phyloP scores from a whole-genome alignment of 2,888 invertebrate species.

The Thumatha senex region DNA sequence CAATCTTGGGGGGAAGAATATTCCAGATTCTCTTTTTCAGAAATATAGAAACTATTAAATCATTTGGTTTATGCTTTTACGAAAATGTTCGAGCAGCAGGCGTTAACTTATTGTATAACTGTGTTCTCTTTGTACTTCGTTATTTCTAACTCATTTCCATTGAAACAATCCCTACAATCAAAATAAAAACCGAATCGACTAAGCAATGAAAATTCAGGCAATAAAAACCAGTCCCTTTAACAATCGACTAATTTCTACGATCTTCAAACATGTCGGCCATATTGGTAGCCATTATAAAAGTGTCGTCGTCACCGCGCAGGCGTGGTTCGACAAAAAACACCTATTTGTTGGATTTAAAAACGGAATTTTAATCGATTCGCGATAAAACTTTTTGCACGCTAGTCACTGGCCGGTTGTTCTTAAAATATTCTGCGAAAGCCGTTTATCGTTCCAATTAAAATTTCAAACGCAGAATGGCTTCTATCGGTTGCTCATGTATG shows the following conservation, averaged over 20 bases:
- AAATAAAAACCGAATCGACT: constrained; percentile 3
- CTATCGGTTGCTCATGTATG: too few species aligned
- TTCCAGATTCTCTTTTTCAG: too few species aligned
- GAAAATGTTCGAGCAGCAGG: too few species aligned
- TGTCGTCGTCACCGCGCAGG: constrained; percentile 52
- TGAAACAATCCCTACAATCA: background rate
- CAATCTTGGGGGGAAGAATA: too few species aligned
- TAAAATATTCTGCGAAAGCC: constrained; percentile 62
- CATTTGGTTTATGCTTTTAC: too few species aligned
- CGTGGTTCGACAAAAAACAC: constrained; percentile 63
- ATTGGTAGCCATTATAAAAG: constrained; percentile 48
- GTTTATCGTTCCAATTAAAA: constrained; percentile 79
- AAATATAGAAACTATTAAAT: too few species aligned
- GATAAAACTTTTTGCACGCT: constrained; percentile 59
- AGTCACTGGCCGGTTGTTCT: constrained; percentile 36
- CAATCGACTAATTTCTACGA: constrained; percentile 37
- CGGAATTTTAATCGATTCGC: constrained; percentile 48
- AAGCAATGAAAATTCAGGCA: constrained; percentile 9
- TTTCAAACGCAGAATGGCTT: constrained; percentile 75
- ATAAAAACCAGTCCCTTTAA: constrained; percentile 28
- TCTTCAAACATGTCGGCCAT: constrained; percentile 45
- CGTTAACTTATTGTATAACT: too few species aligned
- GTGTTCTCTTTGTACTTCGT: background rate
- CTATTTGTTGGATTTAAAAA: constrained; percentile 68
- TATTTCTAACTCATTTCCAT: background rate